phyloP scores from a whole-genome alignment of 1,140 invertebrate species.

The Drosophila subpulchrella region DNA sequence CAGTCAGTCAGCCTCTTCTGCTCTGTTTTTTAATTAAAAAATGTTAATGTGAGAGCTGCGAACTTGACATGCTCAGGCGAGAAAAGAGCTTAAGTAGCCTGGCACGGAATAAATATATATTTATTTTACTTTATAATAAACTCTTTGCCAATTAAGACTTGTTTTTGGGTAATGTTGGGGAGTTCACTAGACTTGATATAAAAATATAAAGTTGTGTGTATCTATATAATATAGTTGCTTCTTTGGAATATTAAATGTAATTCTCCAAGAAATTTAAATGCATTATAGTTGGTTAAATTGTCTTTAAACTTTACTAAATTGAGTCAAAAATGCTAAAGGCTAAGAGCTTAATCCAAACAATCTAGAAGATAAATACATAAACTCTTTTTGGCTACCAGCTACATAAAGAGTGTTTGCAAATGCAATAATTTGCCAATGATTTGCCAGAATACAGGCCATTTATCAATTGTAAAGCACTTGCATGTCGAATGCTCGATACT shows the following conservation, averaged over 20 bases:
- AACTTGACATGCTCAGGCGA: slow-evolving; percentile 14
- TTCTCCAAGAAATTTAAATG: too few species aligned
- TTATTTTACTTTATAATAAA: slow-evolving; percentile 8
- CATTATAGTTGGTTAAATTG: too few species aligned
- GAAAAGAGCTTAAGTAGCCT: slow-evolving; percentile 41
- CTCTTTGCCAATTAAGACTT: neutral
- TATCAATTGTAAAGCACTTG: slow-evolving; percentile 22
- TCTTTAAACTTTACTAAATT: neutral
- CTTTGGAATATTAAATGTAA: neutral
- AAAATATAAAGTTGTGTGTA: neutral
- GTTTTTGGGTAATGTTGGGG: neutral
- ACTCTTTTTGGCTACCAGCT: neutral
- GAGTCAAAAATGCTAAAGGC: neutral
- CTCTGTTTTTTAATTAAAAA: slow-evolving; percentile 77
- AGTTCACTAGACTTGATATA: neutral
- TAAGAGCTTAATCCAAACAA: neutral
- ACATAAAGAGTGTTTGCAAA: neutral
- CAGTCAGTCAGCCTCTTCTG: slow-evolving; percentile 15
- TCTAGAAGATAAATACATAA: neutral
- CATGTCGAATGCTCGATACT: slow-evolving; percentile 2
- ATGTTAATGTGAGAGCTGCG: slow-evolving; percentile 60
- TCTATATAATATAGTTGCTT: neutral
- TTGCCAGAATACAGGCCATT: slow-evolving; percentile 50
- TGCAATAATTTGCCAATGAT: slow-evolving; percentile 20
- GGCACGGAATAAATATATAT: slow-evolving; percentile 11